phyloP scores from a whole-genome alignment of 2,113 vertebrate species.

The Isichthys henryi region DNA sequence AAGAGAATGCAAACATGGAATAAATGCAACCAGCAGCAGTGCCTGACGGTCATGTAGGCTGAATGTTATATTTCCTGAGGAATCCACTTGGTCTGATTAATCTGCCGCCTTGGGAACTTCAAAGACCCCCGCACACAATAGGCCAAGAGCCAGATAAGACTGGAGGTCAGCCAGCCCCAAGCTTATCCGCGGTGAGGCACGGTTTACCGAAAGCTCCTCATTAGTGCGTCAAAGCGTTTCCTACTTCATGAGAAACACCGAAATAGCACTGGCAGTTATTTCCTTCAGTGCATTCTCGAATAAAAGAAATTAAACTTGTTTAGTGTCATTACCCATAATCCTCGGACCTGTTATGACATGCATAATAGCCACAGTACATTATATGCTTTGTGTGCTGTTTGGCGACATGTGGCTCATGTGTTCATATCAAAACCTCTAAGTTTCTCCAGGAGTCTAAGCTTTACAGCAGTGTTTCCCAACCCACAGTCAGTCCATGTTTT shows the following conservation, averaged over 20 bases:
- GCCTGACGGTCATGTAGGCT: background rate
- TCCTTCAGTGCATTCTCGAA: background rate
- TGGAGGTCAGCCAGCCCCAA: background rate
- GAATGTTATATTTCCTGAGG: background rate
- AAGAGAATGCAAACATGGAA: background rate
- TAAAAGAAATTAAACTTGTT: background rate
- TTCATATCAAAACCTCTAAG: background rate
- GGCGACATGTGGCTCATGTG: background rate
- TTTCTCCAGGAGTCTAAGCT: background rate
- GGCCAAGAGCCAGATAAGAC: background rate
- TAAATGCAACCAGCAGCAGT: background rate
- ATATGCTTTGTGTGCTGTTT: background rate
- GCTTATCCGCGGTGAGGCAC: background rate
- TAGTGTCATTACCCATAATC: background rate
- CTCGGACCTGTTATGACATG: background rate
- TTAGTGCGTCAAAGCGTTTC: background rate
- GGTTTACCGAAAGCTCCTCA: background rate
- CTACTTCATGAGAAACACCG: background rate
- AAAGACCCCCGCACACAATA: background rate
- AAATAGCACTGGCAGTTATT: background rate
- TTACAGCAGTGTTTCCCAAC: background rate
- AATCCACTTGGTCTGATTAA: conserved; percentile 5
- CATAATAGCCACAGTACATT: background rate
- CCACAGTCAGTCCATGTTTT: background rate
- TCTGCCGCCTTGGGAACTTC: background rate